Percentiles rank a stretch among this genome's conserved stretches.
These are phyloP conservation scores for Chlorospingus flavigularis DNA, from an alignment of 2,797 vertebrate species.

Conservation along the genomic window DNA sequence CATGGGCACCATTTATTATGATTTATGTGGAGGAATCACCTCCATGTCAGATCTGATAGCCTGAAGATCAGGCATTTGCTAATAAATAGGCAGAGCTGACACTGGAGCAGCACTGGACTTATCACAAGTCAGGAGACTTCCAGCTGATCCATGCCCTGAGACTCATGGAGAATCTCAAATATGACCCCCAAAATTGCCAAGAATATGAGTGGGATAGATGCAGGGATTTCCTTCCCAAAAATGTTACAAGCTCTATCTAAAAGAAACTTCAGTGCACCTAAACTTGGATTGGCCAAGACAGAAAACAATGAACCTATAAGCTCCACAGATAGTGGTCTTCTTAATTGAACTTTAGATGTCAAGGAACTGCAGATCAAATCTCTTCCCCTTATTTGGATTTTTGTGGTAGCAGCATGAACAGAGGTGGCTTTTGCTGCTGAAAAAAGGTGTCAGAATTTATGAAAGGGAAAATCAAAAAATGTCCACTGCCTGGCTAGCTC, in stretches of 20 bases:
- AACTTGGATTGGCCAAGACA: background rate
- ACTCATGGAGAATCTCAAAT: background rate
- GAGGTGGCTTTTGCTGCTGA: background rate
- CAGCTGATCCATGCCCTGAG: background rate
- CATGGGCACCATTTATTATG: background rate
- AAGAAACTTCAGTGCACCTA: background rate
- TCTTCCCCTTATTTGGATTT: background rate
- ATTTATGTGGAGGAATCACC: background rate
- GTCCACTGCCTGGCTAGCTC: background rate
- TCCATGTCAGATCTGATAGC: background rate
- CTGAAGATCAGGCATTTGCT: background rate
- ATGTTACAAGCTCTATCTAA: background rate
- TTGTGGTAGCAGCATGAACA: background rate
- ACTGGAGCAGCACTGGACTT: background rate
- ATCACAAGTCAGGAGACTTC: background rate
- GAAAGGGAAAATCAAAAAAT: background rate
- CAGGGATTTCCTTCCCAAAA: background rate
- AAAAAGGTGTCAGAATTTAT: background rate
- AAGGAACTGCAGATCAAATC: background rate
- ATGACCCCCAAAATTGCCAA: background rate
- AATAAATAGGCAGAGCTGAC: background rate
- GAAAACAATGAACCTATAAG: background rate
- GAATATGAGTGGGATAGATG: background rate
- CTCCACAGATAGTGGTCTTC: background rate
- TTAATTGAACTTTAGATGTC: background rate